phyloP scores from a whole-genome alignment of 1,140 invertebrate species.

The Penaeus chinensis region DNA sequence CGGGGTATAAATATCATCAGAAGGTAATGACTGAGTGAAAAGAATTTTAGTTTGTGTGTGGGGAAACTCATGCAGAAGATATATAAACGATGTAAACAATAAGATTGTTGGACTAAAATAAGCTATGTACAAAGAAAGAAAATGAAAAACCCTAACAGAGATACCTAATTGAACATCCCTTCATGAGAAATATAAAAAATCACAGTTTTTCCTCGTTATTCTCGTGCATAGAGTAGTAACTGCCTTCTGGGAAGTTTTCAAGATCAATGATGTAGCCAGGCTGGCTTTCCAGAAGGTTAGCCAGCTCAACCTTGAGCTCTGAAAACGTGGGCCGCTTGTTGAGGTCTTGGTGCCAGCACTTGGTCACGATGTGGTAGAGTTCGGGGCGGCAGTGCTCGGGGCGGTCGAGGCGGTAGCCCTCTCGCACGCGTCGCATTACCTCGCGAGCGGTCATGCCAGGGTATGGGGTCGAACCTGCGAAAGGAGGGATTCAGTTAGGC shows the following conservation, averaged over 20 bases:
- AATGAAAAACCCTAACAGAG: too few relatives aligned
- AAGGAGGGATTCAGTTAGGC: neutral
- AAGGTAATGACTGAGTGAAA: too few relatives aligned
- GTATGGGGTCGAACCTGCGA: constrained; percentile 82
- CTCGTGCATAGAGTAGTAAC: constrained; percentile 65
- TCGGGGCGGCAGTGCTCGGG: constrained; percentile 81
- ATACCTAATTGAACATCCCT: neutral
- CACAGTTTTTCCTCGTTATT: constrained; percentile 65
- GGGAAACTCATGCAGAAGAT: too few relatives aligned
- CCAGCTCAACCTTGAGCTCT: constrained; percentile 77
- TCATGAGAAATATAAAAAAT: neutral
- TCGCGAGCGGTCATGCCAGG: constrained; percentile 82
- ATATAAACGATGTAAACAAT: too few relatives aligned
- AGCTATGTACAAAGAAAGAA: neutral
- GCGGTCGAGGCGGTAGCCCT: constrained; percentile 80
- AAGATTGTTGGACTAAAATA: too few relatives aligned
- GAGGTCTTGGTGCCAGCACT: constrained; percentile 82
- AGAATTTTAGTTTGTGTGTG: too few relatives aligned
- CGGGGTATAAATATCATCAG: too few relatives aligned
- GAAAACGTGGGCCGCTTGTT: constrained; percentile 80
- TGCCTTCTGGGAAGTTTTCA: constrained; percentile 77
- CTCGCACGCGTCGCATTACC: constrained; percentile 80
- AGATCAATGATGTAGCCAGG: constrained; percentile 83
- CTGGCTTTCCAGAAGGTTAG: constrained; percentile 76
- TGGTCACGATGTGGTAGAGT: constrained; percentile 80